Evolutionary conservation across 2,113 vertebrate species (phyloP), one percentile per base, ranked within the genome.

Genomic region (Gopherus flavomarginatus): DNA sequence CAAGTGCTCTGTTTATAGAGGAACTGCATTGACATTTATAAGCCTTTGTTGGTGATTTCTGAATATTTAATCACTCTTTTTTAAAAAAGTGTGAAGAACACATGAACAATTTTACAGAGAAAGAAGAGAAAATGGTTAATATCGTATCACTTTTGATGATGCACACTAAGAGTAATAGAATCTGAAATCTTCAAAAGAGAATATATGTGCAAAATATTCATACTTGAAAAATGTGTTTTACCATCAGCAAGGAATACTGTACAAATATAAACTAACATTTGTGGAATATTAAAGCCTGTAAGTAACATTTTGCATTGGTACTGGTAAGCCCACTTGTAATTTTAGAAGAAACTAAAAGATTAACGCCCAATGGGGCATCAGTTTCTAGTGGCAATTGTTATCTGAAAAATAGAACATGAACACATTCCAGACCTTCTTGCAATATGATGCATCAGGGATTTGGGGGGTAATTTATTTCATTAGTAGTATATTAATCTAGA

Each of bases 201-300:
- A 94, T 91, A 88, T 88, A 96, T 90, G 75, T 93, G 53, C 93
- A 97, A 96, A 54, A 95, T 96, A 90, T 95, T 97, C 94, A 92
- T 98, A 98, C 98, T 98, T 98, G 98, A 98, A 98, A 93, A 96
- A 93, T 90, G 72, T 49, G 82, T 94, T 97, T 95, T 97, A 96
- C 80, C 82, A 24, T 89, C 92, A 80, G 62, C 80, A 87, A 98
- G 90, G 93, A 98, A 93, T 94, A 50, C 54, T 85, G 47, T 87
- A 92, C 85, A 93, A 93, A 97, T 94, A 95, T 49, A 91, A 94
- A 94, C 85, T 92, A 82, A 94, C 56, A 38, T 89, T 84, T 92
- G 38, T 86, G 95, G 91, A 94, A 93, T 96, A 91, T 52, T 80
- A 59, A 62, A 62, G 44, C 92, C 94, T 90, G 12, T 49, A 92